Evolutionary conservation across 2,888 invertebrate genomes (phyloP), one percentile per base, ranked within the genome.

Genomic region (Drosophila greeni): DNA sequence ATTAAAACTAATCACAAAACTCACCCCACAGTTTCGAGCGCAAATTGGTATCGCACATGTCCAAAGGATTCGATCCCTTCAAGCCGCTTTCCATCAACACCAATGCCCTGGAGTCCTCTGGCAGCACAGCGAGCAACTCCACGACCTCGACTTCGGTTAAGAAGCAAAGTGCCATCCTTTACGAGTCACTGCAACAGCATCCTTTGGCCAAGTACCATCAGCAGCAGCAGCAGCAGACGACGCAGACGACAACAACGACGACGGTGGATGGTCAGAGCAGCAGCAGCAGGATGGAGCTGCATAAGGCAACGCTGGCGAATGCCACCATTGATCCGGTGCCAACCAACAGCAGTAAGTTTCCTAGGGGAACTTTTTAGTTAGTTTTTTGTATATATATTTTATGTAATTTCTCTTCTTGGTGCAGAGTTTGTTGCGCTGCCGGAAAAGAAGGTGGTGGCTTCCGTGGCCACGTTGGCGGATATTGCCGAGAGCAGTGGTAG

Each of bases 1-100:
- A 0, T 14, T 9, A 11, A 48, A 33, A n/a, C 5, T 18, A 11
- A n/a, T 23, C 8, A 11, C 3, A 18, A 20, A 36, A 37, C 8
- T 3, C 34, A 2, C n/a, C 3, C 2, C 11, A 26, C 45, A 87
- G 88, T 48, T 88, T 88, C 70, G 88, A 88, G 71, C 84, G 88
- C 40, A 88, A 88, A 68, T 64, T 88, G 62, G 87, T 88, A 51
- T 87, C 88, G 36, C 87, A 86, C 70, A 80, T 87, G 81, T 82
- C 88, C 57, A 88, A 86, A 71, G 87, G 86, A 31, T 88, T 88
- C 49, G 88, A 88, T 81, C 88, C 88, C 20, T 88, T 88, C 43
- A 88, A 88, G 69, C 87, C 86, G 66, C 71, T 88, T 47, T 87
- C 88, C 34, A 87, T 88, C 52, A 88, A 87, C 58, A 87, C 86